Conservation (phyloP, 2,888 invertebrate species). For the Meloe dianella region DNA sequence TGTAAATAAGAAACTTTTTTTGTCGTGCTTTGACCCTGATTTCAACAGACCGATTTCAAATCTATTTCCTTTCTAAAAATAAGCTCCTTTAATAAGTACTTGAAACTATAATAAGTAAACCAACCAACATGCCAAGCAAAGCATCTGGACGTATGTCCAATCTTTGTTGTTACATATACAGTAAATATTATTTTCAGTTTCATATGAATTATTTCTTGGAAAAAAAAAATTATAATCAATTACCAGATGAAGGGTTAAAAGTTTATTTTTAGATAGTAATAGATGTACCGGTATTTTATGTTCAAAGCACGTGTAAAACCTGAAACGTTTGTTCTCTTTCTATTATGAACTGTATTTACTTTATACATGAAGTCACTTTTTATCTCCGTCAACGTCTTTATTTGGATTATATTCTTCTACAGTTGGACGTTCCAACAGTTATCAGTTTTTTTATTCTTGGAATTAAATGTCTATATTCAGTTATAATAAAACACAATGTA, state of each 20-base stretch:
- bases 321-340: constrained; percentile 12
- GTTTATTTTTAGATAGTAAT: constrained; percentile 40
- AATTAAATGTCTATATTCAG: constrained; percentile 22
- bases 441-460: constrained; percentile 28
- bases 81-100: not conserved
- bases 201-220: not conserved
- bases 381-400: constrained; percentile 34
- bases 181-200: not conserved
- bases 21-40: constrained; percentile 5
- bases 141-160: not conserved
- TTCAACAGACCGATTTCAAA: not conserved
- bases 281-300: constrained; percentile 22
- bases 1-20: not conserved
- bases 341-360: constrained; percentile 33
- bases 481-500: constrained; percentile 26
- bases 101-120: constrained; percentile 6
- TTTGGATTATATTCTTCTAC: constrained; percentile 29
- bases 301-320: constrained; percentile 37
- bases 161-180: not conserved
- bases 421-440: constrained; percentile 23
- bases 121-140: not conserved
- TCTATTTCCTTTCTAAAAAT: constrained; percentile 4
- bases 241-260: constrained; percentile 33
- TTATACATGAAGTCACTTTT: constrained; percentile 23
- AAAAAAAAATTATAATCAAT: constrained; percentile 6